Percentiles rank a stretch among this genome's conserved stretches.
These are phyloP conservation scores for Neuroterus valhalla DNA, from an alignment of 1,140 invertebrate genomes.

Conservation along the genomic window DNA sequence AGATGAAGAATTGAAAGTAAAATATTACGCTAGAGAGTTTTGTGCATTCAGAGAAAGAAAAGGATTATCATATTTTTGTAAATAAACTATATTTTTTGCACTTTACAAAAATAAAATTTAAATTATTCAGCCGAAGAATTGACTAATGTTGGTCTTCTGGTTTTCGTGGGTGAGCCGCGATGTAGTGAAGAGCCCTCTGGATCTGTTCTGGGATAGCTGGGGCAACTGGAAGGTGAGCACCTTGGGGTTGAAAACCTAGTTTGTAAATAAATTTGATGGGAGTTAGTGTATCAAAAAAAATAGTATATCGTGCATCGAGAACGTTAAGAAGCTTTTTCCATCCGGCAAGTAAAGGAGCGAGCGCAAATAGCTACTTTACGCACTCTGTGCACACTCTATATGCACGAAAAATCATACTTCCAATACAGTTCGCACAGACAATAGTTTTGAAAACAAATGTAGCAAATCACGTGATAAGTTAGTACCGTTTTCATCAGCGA, in stretches of 20 bases:
- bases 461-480: too few relatives aligned
- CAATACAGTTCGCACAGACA: too few relatives aligned
- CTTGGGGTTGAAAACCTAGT: constrained; percentile 74
- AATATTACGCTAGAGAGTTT: background rate
- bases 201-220: constrained; percentile 71
- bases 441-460: too few relatives aligned
- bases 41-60: background rate
- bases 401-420: too few relatives aligned
- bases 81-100: constrained; percentile 9
- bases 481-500: constrained; percentile 75
- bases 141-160: constrained; percentile 50
- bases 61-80: background rate
- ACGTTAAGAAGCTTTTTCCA: too few relatives aligned
- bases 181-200: constrained; percentile 71
- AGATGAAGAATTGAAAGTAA: too few relatives aligned
- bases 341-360: too few relatives aligned
- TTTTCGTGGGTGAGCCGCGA: constrained; percentile 61
- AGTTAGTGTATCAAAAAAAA: too few relatives aligned
- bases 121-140: background rate
- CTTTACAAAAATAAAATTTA: background rate
- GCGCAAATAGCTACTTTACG: too few relatives aligned
- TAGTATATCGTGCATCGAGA: too few relatives aligned
- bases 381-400: too few relatives aligned
- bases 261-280: too few relatives aligned
- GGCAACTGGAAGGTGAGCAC: constrained; percentile 75